Evolutionary conservation across 2,888 invertebrate species (phyloP).

Genomic region (Drosophila incognita): DNA sequence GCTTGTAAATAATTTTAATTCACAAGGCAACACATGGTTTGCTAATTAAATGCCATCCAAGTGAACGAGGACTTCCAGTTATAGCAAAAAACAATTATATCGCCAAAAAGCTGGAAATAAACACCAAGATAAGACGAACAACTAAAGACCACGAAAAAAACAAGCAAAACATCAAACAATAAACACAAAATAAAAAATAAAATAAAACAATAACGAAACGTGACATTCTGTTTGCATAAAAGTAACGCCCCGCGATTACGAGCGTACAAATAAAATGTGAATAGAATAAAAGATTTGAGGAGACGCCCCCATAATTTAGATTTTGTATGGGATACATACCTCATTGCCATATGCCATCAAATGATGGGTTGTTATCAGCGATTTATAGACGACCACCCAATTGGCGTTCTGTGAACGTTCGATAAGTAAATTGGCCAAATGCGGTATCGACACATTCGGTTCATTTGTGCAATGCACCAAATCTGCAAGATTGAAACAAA

Average conservation of each 20-base stretch:
- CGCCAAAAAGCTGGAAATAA: constrained; percentile 18
- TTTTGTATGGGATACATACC: constrained; percentile 87
- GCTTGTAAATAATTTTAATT: neutral
- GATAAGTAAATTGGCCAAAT: constrained; percentile 98
- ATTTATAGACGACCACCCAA: constrained; percentile 99
- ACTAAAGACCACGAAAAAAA: constrained; percentile 26
- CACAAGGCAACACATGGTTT: neutral
- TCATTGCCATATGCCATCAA: constrained; percentile 99
- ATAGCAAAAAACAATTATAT: constrained; percentile 8
- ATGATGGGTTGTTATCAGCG: constrained; percentile 99
- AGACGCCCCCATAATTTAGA: constrained; percentile 8
- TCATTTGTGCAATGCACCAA: constrained; percentile 99
- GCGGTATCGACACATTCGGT: constrained; percentile 99
- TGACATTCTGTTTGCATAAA: constrained; percentile 35
- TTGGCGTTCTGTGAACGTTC: constrained; percentile 98
- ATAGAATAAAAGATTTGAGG: constrained; percentile 29
- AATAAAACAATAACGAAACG: constrained; percentile 25
- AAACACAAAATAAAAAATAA: constrained; percentile 20
- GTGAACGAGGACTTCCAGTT: neutral
- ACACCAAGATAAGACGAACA: constrained; percentile 28
- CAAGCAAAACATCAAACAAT: constrained; percentile 5
- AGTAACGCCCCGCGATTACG: constrained; percentile 40
- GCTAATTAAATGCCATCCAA: neutral
- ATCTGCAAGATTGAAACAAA: constrained; percentile 89
- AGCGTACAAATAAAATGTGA: constrained; percentile 34